Conservation (phyloP, 2,113 vertebrate species). For the Butorides virescens region DNA sequence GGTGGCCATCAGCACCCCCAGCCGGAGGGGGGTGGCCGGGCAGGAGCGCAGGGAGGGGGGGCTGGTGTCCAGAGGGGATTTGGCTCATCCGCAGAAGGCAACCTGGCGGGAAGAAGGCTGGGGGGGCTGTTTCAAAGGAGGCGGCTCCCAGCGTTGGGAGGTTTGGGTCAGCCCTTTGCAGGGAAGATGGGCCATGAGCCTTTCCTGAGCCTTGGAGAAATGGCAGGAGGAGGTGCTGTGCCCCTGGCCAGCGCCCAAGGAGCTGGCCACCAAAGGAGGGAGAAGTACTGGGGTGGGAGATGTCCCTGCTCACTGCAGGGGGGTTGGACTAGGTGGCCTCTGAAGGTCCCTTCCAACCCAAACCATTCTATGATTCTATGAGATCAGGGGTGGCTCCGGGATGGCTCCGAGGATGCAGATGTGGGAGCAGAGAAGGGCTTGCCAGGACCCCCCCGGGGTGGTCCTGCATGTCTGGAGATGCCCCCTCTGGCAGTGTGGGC, state of each 20-base stretch:
- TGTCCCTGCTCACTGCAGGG: too few species aligned
- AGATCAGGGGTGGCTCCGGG: neutral
- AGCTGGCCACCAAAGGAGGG: neutral
- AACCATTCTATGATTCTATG: too few species aligned
- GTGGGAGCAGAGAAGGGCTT: neutral
- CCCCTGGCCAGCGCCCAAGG: neutral
- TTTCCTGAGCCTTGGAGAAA: neutral
- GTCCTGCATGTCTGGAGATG: neutral
- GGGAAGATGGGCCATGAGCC: neutral
- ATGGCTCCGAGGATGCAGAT: neutral
- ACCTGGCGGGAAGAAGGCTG: neutral
- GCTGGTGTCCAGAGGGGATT: accelerated
- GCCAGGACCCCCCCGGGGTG: neutral
- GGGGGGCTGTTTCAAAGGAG: neutral
- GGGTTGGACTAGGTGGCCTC: too few species aligned
- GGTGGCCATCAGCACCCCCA: too few species aligned
- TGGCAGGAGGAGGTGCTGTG: neutral
- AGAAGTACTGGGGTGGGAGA: neutral
- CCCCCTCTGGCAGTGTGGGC: neutral
- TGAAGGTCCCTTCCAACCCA: too few species aligned
- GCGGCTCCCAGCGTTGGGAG: neutral
- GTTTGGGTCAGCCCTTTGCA: neutral
- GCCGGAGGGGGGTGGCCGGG: neutral
- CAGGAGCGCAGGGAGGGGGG: neutral
- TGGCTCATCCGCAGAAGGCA: neutral